Base-by-base conservation (phyloP, 2,113 vertebrate species). In the Morone chrysops region DNA sequence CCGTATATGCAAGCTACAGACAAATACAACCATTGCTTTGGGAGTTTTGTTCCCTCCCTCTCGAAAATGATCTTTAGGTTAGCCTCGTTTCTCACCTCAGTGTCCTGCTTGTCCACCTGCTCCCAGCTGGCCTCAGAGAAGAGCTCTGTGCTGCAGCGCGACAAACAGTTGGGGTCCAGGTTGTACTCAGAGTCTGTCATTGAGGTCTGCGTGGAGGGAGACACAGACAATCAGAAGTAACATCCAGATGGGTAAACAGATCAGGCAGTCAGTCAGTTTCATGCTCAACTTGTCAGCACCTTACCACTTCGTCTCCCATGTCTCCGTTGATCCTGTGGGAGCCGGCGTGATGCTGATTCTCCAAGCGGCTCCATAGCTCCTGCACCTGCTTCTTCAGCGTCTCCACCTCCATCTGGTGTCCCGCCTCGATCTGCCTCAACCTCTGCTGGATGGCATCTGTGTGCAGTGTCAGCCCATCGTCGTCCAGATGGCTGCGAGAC, bases 91-190 rank as follows among this genome's bases (percentile, higher is more conserved):
- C 84, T 88, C 95, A 99, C 98, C 97, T 99, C 97, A 22, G 97
- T 96, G 94, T 99, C 97, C 94, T 97, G 97, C 94, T 97, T 99
- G 96, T 99, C 97, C 96, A 99, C 97, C 96, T 98, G 98, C 82
- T 99, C 98, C 98, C 98, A 99, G 96, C 97, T 99, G 94, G 97
- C 96, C 96, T 99, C 98, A 71, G 97, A 99, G 95, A 99, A 98
- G 90, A 98, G 95, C 95, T 99, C 98, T 85, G 97, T 98, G 95
- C 97, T 99, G 96, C 98, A 99, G 95, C 95, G 97, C 31, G 98
- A 99, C 96, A 99, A 94, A 93, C 97, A 99, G 96, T 96, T 99
- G 88, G 95, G 96, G 95, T 99, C 98, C 95, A 97, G 91, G 96
- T 97, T 98, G 95, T 95, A 97, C 95, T 99, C 98, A 5, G 96